Base-by-base conservation (phyloP, 2,113 vertebrate genomes). In the Campylomormyrus numenius region DNA sequence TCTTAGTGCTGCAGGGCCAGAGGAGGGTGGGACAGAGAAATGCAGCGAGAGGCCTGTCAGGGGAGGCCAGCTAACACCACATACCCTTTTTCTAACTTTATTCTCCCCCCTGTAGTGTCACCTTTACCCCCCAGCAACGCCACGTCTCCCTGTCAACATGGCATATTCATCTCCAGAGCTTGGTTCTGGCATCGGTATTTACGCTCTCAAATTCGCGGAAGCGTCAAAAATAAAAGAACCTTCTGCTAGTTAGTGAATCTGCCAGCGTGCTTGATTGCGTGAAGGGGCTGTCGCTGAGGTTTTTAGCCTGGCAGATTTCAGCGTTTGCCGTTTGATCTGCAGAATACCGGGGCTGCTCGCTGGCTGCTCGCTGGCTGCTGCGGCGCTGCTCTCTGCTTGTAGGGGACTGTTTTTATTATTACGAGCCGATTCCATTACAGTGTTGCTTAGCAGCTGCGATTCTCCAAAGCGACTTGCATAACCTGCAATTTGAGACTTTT, bases 291-390 rank as follows among this genome's bases (percentile, higher is more conserved):
- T 48, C 45, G 21, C 13, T 2, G 45, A n/a, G 39, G 39, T 48
- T 85, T 24, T 85, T 31, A 70, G 83, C 39, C 3, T 48, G 45
- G 83, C 45, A 48, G 21, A 17, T 11, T 48, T 48, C 83, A 48
- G 45, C 21, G 9, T n/a, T 48, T 85, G 15, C 83, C 19, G 45
- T 48, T 85, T 24, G 42, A n/a, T 85, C 42, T n/a, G 21, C 83
- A 13, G 19, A 48, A 19, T 10, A 93, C 93, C 92, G 93, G n/a
- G 92, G 91, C 86, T 10, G 92, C 35, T 17, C 4, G 4, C 15
- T 39, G 92, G 91, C 86, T 10, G 92, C 35, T 17, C 4, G 4
- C 15, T 39, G 7, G 13, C 27, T 42, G 35, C 70, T 24, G 42
- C 1, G 0, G 7, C 0, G 21, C 83, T 85, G 83, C 45, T 39